phyloP scores from a whole-genome alignment of 2,888 invertebrate species.

The Drosophila lacicola region DNA sequence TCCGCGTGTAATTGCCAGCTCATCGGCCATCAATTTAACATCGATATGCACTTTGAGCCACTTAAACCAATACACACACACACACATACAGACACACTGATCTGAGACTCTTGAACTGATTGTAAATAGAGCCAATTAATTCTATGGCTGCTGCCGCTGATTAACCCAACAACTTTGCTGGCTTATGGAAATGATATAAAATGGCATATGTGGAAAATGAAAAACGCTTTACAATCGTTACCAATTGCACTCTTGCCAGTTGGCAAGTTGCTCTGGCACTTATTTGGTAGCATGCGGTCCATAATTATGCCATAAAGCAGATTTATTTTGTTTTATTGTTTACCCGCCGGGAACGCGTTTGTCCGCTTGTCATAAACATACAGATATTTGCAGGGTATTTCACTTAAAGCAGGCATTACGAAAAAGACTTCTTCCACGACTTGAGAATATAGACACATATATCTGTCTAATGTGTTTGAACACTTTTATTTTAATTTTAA shows the following conservation, averaged over 20 bases:
- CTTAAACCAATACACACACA: constrained; percentile 38
- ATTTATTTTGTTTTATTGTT: constrained; percentile 50
- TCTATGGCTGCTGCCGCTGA: constrained; percentile 37
- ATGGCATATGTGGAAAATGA: constrained; percentile 39
- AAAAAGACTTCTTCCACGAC: no score
- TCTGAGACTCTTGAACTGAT: constrained; percentile 41
- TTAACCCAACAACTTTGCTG: constrained; percentile 41
- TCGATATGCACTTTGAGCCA: constrained; percentile 66
- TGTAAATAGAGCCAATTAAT: constrained; percentile 69
- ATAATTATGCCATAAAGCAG: constrained; percentile 52
- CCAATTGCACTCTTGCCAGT: constrained; percentile 30
- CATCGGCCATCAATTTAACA: constrained; percentile 59
- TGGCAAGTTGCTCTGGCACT: constrained; percentile 20
- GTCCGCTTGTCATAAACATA: background rate
- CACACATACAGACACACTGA: background rate
- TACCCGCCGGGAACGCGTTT: constrained; percentile 17
- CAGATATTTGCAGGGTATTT: background rate
- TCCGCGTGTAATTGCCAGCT: constrained; percentile 51
- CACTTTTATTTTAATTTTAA: no score
- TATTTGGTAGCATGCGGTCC: constrained; percentile 15
- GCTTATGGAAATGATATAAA: constrained; percentile 52
- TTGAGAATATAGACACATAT: no score
- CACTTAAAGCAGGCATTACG: no score
- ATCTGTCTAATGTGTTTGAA: no score
- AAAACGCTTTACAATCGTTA: constrained; percentile 41